These are phyloP conservation scores for Drosophila melanica DNA, from an alignment of 1,140 invertebrate species.

Conservation along the genomic window DNA sequence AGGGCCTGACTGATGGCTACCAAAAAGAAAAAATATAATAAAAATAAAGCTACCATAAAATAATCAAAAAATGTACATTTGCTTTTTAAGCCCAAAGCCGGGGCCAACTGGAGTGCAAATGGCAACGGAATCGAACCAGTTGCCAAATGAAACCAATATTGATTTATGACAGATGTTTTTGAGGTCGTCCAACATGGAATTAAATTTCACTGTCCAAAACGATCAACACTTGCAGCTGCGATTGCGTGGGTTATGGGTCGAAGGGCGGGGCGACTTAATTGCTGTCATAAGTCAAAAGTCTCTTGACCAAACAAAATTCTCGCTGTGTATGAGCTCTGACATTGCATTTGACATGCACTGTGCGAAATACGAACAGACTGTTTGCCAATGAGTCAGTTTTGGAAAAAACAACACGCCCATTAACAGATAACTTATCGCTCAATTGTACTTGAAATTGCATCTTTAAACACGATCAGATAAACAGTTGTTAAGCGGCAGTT, in stretches of 20 bases:
- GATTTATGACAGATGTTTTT: constrained; percentile 48
- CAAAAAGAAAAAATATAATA: constrained; percentile 45
- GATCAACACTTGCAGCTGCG: constrained; percentile 22
- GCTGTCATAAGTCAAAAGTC: constrained; percentile 43
- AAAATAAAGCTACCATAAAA: constrained; percentile 34
- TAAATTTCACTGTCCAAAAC: constrained; percentile 45
- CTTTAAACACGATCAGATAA: constrained; percentile 18
- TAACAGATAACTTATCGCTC: constrained; percentile 24
- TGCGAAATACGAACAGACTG: constrained; percentile 2
- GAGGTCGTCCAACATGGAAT: constrained; percentile 26
- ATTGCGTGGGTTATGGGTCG: background rate
- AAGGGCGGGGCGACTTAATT: constrained; percentile 24
- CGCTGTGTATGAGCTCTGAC: background rate
- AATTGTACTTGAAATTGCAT: constrained; percentile 44
- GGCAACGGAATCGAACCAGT: constrained; percentile 11
- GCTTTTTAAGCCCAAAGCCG: background rate
- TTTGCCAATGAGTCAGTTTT: constrained; percentile 3
- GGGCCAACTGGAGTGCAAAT: constrained; percentile 24
- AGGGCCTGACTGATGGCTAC: constrained; percentile 69
- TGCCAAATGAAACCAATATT: constrained; percentile 28
- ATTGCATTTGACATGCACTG: background rate
- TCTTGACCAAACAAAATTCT: constrained; percentile 9
- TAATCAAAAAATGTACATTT: constrained; percentile 59
- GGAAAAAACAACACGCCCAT: background rate
- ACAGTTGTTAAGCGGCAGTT: constrained; percentile 8